Evolutionary conservation across 2,888 invertebrate genomes (phyloP).

Genomic region (Malthinus flaveolus): DNA sequence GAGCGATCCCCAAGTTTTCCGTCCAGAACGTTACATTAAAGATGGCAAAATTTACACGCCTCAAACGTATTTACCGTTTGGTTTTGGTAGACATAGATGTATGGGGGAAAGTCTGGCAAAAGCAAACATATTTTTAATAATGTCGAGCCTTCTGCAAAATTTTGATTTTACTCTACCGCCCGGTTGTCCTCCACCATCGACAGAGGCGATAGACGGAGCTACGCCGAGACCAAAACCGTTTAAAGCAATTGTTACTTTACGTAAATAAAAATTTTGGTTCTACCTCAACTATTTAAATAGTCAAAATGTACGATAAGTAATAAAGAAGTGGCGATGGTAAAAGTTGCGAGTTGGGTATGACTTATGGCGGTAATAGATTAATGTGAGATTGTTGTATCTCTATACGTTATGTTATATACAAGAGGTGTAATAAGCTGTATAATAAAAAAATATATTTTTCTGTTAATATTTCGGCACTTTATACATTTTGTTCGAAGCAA

Average conservation of each 20-base stretch:
- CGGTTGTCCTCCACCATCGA: slow-evolving; percentile 65
- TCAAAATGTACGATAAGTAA: not conserved
- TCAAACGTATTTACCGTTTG: slow-evolving; percentile 77
- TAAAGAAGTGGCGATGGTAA: not conserved
- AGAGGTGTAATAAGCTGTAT: not conserved
- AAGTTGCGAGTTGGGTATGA: too few species aligned
- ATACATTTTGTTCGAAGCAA: not conserved
- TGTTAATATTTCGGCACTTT: too few species aligned
- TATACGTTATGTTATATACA: not conserved
- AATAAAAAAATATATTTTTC: not conserved
- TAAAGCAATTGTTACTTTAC: slow-evolving; percentile 62
- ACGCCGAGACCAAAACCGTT: slow-evolving; percentile 77
- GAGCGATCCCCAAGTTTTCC: slow-evolving; percentile 71
- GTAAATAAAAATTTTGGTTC: slow-evolving; percentile 28
- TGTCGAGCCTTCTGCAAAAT: slow-evolving; percentile 71
- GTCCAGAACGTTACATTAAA: slow-evolving; percentile 74
- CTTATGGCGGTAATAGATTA: too few species aligned
- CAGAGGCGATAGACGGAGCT: slow-evolving; percentile 74
- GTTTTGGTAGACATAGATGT: slow-evolving; percentile 77
- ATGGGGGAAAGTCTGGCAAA: slow-evolving; percentile 80
- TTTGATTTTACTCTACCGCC: slow-evolving; percentile 70
- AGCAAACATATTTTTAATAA: slow-evolving; percentile 78
- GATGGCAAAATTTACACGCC: slow-evolving; percentile 62
- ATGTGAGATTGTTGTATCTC: too few species aligned
- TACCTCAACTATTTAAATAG: not conserved